phyloP scores from a whole-genome alignment of 2,888 invertebrate species.

The Bugulina stolonifera region DNA sequence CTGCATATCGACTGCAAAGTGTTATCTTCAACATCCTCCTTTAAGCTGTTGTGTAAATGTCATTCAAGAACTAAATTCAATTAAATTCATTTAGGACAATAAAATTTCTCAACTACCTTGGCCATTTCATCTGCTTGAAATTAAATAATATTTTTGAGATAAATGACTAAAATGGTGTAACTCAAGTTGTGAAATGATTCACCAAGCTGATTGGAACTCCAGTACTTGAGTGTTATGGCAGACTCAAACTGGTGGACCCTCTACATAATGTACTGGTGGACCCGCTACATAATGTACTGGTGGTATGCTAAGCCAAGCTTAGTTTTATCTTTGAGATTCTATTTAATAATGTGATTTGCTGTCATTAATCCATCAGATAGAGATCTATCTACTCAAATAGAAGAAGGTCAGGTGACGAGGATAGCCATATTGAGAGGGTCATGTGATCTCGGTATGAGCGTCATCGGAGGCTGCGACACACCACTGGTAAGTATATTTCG shows the following conservation, averaged over 20 bases:
- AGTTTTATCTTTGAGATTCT: background rate
- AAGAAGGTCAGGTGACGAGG: conserved; percentile 54
- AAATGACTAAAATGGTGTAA: no score
- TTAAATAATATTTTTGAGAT: no score
- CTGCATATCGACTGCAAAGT: background rate
- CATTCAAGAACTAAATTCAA: no score
- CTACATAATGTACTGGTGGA: no score
- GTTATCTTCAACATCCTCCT: no score
- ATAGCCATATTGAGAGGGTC: conserved; percentile 53
- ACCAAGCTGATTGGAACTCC: no score
- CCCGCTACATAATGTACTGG: no score
- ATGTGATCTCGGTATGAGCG: conserved; percentile 53
- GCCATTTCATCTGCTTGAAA: background rate
- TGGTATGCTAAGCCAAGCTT: no score
- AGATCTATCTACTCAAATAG: conserved; percentile 35
- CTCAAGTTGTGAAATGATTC: no score
- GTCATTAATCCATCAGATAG: background rate
- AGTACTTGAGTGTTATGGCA: no score
- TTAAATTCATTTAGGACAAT: background rate
- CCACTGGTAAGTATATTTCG: conserved; percentile 55
- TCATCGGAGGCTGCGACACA: conserved; percentile 56
- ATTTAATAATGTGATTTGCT: background rate
- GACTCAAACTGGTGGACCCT: no score
- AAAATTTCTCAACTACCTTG: background rate
- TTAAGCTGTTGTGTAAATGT: no score